Conservation (phyloP, 2,113 vertebrate genomes). For the Hyla sarda region DNA sequence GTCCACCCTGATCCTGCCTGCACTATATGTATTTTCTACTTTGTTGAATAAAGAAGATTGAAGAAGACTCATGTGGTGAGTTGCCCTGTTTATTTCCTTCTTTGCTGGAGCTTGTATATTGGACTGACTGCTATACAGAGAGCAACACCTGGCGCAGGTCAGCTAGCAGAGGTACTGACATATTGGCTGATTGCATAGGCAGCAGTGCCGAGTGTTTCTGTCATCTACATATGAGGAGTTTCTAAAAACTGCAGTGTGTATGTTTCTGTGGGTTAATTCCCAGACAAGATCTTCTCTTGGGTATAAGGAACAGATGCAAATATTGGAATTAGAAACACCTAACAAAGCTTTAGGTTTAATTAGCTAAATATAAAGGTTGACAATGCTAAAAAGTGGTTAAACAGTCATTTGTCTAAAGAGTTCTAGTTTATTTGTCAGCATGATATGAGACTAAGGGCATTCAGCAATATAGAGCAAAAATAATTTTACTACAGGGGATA, state of each 20-base stretch:
- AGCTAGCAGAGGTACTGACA: too few relatives aligned
- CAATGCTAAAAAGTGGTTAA: constrained; percentile 7
- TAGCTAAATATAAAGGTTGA: constrained; percentile 26
- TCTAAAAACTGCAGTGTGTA: constrained; percentile 46
- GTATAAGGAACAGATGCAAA: constrained; percentile 55
- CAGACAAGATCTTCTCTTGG: background rate
- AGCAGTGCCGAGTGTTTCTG: too few relatives aligned
- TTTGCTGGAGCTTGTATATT: too few relatives aligned
- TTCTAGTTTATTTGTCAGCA: background rate
- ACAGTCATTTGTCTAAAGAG: background rate
- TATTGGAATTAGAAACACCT: constrained; percentile 43
- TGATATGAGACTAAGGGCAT: background rate
- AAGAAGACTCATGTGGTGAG: too few relatives aligned
- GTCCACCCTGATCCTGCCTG: too few relatives aligned
- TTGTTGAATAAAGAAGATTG: too few relatives aligned
- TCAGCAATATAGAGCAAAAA: background rate
- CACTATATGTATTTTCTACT: too few relatives aligned
- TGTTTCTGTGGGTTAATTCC: background rate
- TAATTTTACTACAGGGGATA: background rate
- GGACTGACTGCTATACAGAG: too few relatives aligned
- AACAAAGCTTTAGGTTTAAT: constrained; percentile 40
- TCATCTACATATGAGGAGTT: too few relatives aligned
- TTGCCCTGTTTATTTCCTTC: too few relatives aligned
- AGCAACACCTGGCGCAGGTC: too few relatives aligned
- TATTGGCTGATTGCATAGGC: too few relatives aligned